A percentile compares a stretch with the other conserved stretches of the same genome.
Conservation (phyloP, 2,113 vertebrate species). For the Nothobranchius kuhntae region DNA sequence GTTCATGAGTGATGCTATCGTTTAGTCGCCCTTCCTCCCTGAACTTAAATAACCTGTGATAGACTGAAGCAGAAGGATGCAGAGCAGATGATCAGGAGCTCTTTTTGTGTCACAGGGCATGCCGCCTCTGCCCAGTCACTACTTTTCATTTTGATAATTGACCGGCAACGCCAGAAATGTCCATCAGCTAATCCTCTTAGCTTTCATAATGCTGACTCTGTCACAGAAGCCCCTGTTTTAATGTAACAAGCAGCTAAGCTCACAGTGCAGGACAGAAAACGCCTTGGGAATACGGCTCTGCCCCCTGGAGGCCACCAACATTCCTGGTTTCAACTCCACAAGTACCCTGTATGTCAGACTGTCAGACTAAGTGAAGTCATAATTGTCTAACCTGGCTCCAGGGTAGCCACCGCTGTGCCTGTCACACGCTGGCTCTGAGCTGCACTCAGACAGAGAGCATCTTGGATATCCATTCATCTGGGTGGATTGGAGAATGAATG, state of each 20-base stretch:
- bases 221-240: constrained; percentile 80
- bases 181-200: constrained; percentile 84
- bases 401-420: constrained; percentile 7
- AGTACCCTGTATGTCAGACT: constrained; percentile 40
- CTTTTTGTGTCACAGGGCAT: constrained; percentile 54
- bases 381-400: constrained; percentile 27
- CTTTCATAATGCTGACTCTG: constrained; percentile 80
- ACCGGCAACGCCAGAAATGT: constrained; percentile 74
- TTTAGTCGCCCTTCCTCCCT: constrained; percentile 36
- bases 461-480: constrained; percentile 49
- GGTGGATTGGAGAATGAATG: constrained; percentile 64
- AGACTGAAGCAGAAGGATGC: constrained; percentile 45
- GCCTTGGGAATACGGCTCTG: constrained; percentile 34
- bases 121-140: constrained; percentile 64
- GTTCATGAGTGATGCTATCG: constrained; percentile 50
- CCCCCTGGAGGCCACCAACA: constrained; percentile 63
- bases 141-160: constrained; percentile 83
- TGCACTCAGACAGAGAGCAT: constrained; percentile 9
- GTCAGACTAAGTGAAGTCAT: constrained; percentile 22
- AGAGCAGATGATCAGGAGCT: constrained; percentile 53
- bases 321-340: constrained; percentile 47
- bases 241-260: constrained; percentile 78
- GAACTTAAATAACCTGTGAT: constrained; percentile 64
- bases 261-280: constrained; percentile 32
- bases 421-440: neutral